Conservation (phyloP, 2,797 vertebrate genomes). For the Centropyge bicolor region DNA sequence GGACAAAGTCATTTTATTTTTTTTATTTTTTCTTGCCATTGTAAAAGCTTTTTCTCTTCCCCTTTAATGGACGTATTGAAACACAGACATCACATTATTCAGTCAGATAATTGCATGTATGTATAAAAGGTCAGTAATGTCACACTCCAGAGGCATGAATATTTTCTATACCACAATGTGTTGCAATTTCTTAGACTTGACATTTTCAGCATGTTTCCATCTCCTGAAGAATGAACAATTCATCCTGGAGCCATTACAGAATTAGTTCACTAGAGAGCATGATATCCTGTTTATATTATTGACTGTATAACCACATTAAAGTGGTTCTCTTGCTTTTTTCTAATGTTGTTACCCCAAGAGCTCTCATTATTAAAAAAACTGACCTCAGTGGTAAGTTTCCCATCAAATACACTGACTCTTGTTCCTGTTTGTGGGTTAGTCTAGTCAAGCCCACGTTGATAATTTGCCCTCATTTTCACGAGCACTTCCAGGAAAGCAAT, state of each 20-base stretch:
- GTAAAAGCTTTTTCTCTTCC: neutral
- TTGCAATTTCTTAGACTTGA: neutral
- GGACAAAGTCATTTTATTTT: no score
- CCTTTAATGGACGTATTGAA: neutral
- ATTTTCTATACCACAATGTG: constrained; percentile 17
- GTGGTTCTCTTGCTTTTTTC: neutral
- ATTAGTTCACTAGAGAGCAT: constrained; percentile 23
- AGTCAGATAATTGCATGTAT: constrained; percentile 5
- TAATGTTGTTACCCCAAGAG: neutral
- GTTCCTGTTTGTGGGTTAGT: constrained; percentile 22
- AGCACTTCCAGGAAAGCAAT: constrained; percentile 69
- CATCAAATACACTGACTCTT: constrained; percentile 26
- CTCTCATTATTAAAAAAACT: neutral
- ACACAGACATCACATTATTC: neutral
- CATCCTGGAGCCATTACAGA: constrained; percentile 2
- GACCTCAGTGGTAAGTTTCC: constrained; percentile 13
- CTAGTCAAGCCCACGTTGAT: constrained; percentile 40
- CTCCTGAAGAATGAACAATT: neutral
- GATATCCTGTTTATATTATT: neutral
- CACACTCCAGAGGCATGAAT: neutral
- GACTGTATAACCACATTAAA: neutral
- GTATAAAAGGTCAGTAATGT: constrained; percentile 14
- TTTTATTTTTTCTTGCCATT: neutral
- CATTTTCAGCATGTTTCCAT: constrained; percentile 5
- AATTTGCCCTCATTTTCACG: constrained; percentile 49